phyloP scores from a whole-genome alignment of 1,140 invertebrate species.

The Lepidurus apus region DNA sequence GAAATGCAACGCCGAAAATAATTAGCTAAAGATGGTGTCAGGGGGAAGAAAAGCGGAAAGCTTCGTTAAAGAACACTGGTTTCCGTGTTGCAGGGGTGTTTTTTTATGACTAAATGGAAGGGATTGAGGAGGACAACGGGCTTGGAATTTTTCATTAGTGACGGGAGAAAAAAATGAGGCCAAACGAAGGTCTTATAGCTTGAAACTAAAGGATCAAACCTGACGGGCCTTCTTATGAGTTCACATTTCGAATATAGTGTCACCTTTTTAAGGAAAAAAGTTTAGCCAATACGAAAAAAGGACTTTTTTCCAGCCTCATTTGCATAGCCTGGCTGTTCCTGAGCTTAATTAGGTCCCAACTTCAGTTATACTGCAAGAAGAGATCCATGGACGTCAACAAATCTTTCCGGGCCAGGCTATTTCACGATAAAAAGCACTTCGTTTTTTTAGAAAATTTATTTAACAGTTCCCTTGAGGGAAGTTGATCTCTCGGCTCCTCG shows the following conservation, averaged over 20 bases:
- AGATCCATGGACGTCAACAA: too few species aligned
- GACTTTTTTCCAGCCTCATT: too few species aligned
- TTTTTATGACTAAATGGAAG: constrained; percentile 11
- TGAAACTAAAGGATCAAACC: not conserved
- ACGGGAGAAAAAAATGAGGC: not conserved
- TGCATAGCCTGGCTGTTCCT: too few species aligned
- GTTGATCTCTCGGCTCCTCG: too few species aligned
- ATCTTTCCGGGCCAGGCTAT: too few species aligned
- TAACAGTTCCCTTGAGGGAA: too few species aligned
- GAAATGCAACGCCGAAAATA: not conserved
- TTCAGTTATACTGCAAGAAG: too few species aligned
- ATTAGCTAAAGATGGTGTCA: constrained; percentile 4
- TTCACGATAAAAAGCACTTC: too few species aligned
- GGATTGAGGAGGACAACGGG: not conserved
- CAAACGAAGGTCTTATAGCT: not conserved
- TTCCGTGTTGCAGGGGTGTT: not conserved
- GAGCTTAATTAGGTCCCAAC: too few species aligned
- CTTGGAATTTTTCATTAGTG: constrained; percentile 19
- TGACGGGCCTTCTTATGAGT: not conserved
- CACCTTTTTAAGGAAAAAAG: too few species aligned
- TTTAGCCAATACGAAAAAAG: too few species aligned
- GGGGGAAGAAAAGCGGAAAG: constrained; percentile 9
- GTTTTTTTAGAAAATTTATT: too few species aligned
- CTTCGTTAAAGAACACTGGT: not conserved
- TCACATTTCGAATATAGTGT: not conserved